Conservation (phyloP, 1,140 invertebrate species). For the Octopus sinensis region DNA sequence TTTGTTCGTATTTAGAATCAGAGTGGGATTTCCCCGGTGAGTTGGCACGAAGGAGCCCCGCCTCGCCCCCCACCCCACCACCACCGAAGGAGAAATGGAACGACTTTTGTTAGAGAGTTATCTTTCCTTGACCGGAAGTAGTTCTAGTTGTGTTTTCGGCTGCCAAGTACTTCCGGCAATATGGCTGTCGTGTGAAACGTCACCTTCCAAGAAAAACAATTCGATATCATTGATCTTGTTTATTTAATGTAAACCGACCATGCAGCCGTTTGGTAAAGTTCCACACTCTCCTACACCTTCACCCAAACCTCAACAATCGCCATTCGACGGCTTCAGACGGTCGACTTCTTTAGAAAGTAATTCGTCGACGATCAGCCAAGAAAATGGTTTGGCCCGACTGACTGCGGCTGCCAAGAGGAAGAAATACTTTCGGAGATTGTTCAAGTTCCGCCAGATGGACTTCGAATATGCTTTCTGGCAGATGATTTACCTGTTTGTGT, state of each 20-base stretch:
- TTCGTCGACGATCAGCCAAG: background rate
- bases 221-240: no score
- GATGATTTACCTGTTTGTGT: constrained; percentile 92
- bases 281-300: background rate
- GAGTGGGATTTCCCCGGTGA: no score
- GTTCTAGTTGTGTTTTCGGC: no score
- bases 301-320: background rate
- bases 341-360: background rate
- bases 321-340: background rate
- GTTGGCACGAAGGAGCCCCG: no score
- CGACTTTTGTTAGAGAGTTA: no score
- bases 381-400: constrained; percentile 27
- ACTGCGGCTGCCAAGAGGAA: constrained; percentile 83
- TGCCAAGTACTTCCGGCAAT: no score
- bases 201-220: no score
- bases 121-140: no score
- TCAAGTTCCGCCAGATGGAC: constrained; percentile 96
- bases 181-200: no score
- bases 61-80: no score
- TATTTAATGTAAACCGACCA: background rate
- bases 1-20: no score
- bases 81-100: no score
- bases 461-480: constrained; percentile 99
- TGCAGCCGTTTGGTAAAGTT: background rate
- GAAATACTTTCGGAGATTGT: constrained; percentile 84